Base-by-base conservation (phyloP, 2,888 invertebrate genomes). In the Latrodectus hesperus region DNA sequence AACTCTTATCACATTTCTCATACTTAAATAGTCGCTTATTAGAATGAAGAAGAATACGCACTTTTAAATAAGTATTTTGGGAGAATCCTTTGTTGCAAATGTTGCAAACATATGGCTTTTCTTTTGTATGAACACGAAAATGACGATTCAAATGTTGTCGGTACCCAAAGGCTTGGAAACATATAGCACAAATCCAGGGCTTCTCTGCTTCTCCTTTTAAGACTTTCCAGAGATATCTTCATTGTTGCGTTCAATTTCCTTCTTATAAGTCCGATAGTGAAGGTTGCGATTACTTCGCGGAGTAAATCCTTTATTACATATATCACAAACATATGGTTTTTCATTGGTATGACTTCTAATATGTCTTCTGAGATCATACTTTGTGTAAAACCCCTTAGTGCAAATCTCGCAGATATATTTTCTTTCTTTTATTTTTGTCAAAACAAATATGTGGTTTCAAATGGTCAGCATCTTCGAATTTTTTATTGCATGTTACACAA, bases 291-390 rank as follows among this genome's bases (percentile, higher is more conserved):
- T 60, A 60, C 60, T 60, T 60, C n/a, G 12, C n/a, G 8, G 60
- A 60, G 60, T 60, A n/a, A 60, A 60, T n/a, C 60, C 60, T 60
- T 60, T 60, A 60, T 60, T n/a, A 11, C 60, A 60, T 60, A 60
- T 60, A 60, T 60, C 60, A n/a, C 60, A 60, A 16, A 60, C 12
- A 14, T 16, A 60, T n/a, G 60, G 60, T 60, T 60, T 60, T 60
- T 60, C 60, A 60, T 60, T 60, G 12, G 60, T 60, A 10, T 60
- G 60, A n/a, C 14, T 16, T n/a, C 60, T 60, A n/a, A 60, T 60
- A n/a, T 60, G 60, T 16, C 60, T 12, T 16, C n/a, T 60, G 10
- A 60, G 60, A 8, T 60, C 60, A n/a, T 60, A 60, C 12, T 12
- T 12, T 16, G 60, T 16, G 60, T 60, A 60, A 60, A 60, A 60